Base-by-base conservation (phyloP, 1,140 invertebrate species). In the Brachionus koreanus region DNA sequence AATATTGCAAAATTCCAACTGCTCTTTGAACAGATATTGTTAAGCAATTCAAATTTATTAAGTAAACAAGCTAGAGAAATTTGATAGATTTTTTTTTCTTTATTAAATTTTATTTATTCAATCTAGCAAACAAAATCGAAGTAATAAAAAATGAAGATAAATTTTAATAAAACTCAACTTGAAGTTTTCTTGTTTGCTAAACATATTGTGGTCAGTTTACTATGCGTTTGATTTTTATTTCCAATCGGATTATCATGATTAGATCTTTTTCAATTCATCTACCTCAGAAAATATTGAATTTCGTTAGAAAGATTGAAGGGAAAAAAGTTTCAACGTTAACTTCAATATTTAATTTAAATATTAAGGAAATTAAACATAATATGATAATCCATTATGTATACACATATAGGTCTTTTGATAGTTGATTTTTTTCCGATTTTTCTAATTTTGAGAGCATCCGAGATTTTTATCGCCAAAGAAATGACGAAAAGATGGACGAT, bases 41-140 rank as follows among this genome's bases (percentile, higher is more conserved):
- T 69, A 39, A 69, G 65, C 39, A 69, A 69, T 69, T 42, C 12
- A 69, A 37, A 69, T 69, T 69, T 39, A 69, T 69, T 39, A 33
- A 33, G 65, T 69, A 69, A 69, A 69, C 65, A 69, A 69, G 65
- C 35, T 67, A n/a, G 65, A 69, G 65, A 69, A 69, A 37, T 65
- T 33, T 2, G 13, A 19, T 35, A 42, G 61, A 25, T 23, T 63
- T 63, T 69, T 69, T 37, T 35, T 69, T 37, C n/a, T n/a, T 16
- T 37, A 39, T 69, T 69, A 39, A 39, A 37, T 37, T 19, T 69
- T 69, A 43, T 69, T 69, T 69, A 69, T 69, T 69, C 65, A 69
- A 69, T 69, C 12, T n/a, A 69, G 65, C 65, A 69, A 69, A 69
- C 37, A 69, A 69, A 23, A 10, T 19, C 7, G 2, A 29, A 37